A percentile compares a stretch with the other conserved stretches of the same genome.
Conservation (phyloP, 2,797 vertebrate species). For the Anniella stebbinsi region DNA sequence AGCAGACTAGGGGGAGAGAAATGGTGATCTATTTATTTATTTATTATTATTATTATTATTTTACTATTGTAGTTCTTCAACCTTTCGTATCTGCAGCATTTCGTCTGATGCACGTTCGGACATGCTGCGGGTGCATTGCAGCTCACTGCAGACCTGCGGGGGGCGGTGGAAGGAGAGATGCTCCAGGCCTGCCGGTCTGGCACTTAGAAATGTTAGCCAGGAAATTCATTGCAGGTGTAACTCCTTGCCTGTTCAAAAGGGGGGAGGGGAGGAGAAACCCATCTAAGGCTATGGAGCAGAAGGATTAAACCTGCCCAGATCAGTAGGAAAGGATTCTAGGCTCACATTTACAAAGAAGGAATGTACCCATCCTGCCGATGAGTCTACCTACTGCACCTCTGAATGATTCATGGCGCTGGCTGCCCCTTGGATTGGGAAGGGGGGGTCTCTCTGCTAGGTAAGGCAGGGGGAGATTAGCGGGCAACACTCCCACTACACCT, state of each 20-base stretch:
- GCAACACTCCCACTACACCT: no score
- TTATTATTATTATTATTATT: no score
- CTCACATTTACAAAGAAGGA: no score
- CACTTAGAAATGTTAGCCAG: neutral
- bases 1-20: neutral
- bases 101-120: neutral
- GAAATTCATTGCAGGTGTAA: neutral
- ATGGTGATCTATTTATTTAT: no score
- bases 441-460: no score
- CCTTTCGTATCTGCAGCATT: slow-evolving; percentile 36
- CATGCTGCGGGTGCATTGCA: slow-evolving; percentile 7
- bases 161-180: neutral
- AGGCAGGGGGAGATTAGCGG: no score
- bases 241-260: neutral
- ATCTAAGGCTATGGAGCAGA: no score
- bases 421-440: no score
- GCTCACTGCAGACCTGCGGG: slow-evolving; percentile 39
- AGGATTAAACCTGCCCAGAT: neutral
- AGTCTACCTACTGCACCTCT: no score
- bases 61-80: slow-evolving; percentile 15
- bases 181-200: neutral
- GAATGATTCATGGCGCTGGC: no score
- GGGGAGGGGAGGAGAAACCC: neutral
- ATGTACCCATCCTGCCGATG: no score
- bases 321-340: neutral